Evolutionary conservation across 2,888 invertebrate genomes (phyloP), one percentile per base, ranked within the genome.

Genomic region (Salticus scenicus): DNA sequence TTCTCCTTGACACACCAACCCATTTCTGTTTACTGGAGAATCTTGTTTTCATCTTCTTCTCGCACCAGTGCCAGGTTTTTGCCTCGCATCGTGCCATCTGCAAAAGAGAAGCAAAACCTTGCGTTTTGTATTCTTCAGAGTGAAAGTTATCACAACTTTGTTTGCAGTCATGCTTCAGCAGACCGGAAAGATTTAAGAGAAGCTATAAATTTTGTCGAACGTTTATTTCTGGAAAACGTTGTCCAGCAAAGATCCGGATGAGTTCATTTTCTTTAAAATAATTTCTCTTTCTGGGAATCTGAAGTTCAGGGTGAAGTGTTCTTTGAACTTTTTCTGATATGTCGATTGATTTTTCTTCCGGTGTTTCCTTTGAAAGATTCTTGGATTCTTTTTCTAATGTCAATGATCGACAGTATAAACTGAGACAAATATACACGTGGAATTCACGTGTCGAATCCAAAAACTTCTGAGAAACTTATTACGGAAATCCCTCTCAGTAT

Each of bases 1-100:
- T 24, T 24, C 12, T 5, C 57, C 57, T 57, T 57, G 57, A 57
- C 57, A 57, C 12, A 57, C 57, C 57, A 57, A 57, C 57, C 57
- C 24, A 57, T 24, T 57, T 57, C 24, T 24, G 1, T 4, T 20
- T 57, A 24, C 10, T 47, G 2, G 42, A 17, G 42, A 47, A 5
- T 12, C 7, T 57, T 57, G 0, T 57, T 57, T 2, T 57, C 4
- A 5, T 1, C 1, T 7, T 12, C 24, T 57, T 57, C 12, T 57
- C 24, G 47, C 47, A 47, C 17, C n/a, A n/a, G 2, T 47, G 47
- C 8, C 47, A 14, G 47, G 47, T 47, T 20, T 57, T 57, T 24
- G 5, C 24, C 42, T 47, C 42, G 7, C 17, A 14, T 17, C 42
- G 42, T 14, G 17, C 17, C 42, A 5, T 47, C 42, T 17, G 42